A percentile compares a stretch with the other conserved stretches of the same genome.
Evolutionary conservation across 2,797 vertebrate genomes (phyloP).

Genomic region (Propithecus perrieri): DNA sequence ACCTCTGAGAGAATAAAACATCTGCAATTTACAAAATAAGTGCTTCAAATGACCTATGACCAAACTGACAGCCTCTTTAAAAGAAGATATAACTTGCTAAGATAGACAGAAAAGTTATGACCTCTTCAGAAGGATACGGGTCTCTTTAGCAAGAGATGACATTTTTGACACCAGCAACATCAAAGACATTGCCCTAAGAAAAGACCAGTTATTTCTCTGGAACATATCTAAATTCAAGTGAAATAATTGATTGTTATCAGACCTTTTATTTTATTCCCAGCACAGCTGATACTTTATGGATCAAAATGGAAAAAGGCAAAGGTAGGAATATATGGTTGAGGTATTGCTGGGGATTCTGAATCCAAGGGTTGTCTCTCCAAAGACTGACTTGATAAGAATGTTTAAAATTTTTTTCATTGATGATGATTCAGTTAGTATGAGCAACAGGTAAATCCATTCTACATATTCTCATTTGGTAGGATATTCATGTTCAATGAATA

Average conservation of each 20-base stretch:
- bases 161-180: constrained; percentile 62
- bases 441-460: neutral
- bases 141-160: constrained; percentile 28
- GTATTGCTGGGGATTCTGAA: neutral
- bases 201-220: constrained; percentile 52
- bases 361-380: neutral
- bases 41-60: constrained; percentile 54
- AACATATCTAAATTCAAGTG: constrained; percentile 43
- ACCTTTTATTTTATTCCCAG: neutral
- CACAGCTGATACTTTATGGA: neutral
- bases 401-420: neutral
- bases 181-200: constrained; percentile 43
- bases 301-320: constrained; percentile 40
- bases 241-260: constrained; percentile 29
- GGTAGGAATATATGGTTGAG: neutral
- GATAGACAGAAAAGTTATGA: constrained; percentile 39
- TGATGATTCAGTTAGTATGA: neutral
- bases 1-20: constrained; percentile 58
- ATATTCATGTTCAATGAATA: neutral
- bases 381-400: neutral
- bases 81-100: constrained; percentile 43
- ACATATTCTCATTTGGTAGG: neutral
- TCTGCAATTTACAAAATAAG: constrained; percentile 60
- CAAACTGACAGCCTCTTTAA: constrained; percentile 59
- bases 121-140: constrained; percentile 7